Base-by-base conservation (phyloP, 2,888 invertebrate genomes). In the Iphiclides podalirius region DNA sequence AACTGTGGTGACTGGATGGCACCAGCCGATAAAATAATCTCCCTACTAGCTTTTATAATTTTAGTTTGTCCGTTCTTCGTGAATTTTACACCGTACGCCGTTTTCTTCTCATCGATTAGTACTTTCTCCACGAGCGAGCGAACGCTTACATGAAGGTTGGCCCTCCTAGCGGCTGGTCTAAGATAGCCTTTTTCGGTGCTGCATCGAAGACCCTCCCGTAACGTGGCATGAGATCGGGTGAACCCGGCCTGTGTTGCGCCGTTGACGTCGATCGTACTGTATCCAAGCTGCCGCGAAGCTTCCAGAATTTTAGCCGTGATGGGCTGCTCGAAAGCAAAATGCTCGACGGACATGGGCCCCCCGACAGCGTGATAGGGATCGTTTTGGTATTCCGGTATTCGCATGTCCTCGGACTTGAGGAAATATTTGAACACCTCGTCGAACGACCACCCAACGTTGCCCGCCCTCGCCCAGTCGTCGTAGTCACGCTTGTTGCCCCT, bases 1-100 rank as follows among this genome's bases (percentile, higher is more conserved):
- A 97, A 64, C 69, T 97, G 96, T 0, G 97, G 96, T 1, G 95
- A 93, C 66, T 95, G 94, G 55, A 97, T 90, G 0, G 96, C 79
- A 1, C 97, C 98, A 0, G 96, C 96, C 12, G 96, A 93, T 31
- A 98, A 72, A 53, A 98, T 94, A 0, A 98, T 92, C 78, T 97
- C 97, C 62, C 91, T 92, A 6, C 86, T 89, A 0, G 94, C 94
- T 54, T 79, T 85, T 0, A 93, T 90, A n/a, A 84, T 84, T 47
- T 81, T 83, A 6, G 79, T 84, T 2, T 81, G 71, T 1, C 90
- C 90, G 36, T 90, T 72, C 64, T 92, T 92, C n/a, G 81, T 90
- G 60, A 94, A 94, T 52, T 86, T 72, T 0, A 95, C 93, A 0
- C 94, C 94, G 33, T 91, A 89, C 0, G 94, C 95, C 28, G 82